Evolutionary conservation across 2,888 invertebrate genomes (phyloP).

Genomic region (Alloscopus bannaensis): DNA sequence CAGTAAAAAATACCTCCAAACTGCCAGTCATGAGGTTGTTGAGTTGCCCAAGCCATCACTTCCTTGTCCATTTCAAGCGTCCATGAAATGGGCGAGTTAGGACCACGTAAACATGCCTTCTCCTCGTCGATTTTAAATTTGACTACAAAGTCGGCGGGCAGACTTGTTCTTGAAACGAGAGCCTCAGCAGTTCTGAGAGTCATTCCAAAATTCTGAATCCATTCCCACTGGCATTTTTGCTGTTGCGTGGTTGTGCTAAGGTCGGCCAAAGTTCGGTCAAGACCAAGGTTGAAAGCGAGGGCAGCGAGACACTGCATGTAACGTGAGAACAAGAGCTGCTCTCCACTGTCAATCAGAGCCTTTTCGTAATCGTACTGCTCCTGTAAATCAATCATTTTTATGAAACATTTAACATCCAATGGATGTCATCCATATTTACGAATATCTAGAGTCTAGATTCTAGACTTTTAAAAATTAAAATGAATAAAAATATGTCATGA

Average conservation of each 20-base stretch:
- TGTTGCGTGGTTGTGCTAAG: slow-evolving; percentile 74
- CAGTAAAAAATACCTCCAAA: too few relatives aligned
- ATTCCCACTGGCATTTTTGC: slow-evolving; percentile 81
- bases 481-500: too few relatives aligned
- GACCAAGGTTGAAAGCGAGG: slow-evolving; percentile 78
- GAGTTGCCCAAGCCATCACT: slow-evolving; percentile 80
- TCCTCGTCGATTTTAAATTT: slow-evolving; percentile 72
- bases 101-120: slow-evolving; percentile 62
- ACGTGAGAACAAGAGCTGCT: slow-evolving; percentile 79
- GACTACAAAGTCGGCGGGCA: slow-evolving; percentile 76
- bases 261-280: slow-evolving; percentile 77
- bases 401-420: too few relatives aligned
- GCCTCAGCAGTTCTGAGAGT: slow-evolving; percentile 79
- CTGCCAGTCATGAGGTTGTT: slow-evolving; percentile 82
- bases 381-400: slow-evolving; percentile 34
- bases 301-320: slow-evolving; percentile 80
- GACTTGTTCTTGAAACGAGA: slow-evolving; percentile 77
- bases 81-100: slow-evolving; percentile 76
- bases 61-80: slow-evolving; percentile 79
- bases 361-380: slow-evolving; percentile 77
- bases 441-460: too few relatives aligned
- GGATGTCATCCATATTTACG: too few relatives aligned
- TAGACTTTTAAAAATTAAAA: too few relatives aligned
- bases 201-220: slow-evolving; percentile 79
- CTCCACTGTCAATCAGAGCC: slow-evolving; percentile 79